Evolutionary conservation across 2,113 vertebrate genomes (phyloP).

Genomic region (Australoheros scitulus): DNA sequence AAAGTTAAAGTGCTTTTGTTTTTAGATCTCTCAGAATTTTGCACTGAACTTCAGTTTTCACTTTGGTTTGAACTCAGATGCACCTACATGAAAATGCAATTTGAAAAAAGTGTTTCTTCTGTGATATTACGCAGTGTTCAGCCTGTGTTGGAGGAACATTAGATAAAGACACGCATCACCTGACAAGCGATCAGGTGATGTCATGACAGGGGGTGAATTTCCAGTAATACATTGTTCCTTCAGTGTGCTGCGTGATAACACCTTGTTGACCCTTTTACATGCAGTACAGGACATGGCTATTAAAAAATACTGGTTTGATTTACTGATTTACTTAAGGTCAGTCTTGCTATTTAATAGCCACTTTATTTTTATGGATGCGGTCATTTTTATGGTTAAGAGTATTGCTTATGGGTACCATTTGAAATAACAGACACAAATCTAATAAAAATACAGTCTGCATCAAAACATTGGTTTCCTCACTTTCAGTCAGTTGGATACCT

Average conservation of each 20-base stretch:
- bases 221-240: slow-evolving; percentile 23
- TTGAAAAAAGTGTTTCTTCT: neutral
- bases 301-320: neutral
- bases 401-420: neutral
- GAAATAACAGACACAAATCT: neutral
- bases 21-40: neutral
- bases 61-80: neutral
- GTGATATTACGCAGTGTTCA: neutral
- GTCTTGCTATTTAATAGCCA: neutral
- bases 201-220: slow-evolving; percentile 30
- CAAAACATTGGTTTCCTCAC: neutral
- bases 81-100: neutral
- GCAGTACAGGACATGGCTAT: neutral
- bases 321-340: neutral
- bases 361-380: neutral
- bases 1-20: neutral
- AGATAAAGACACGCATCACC: neutral
- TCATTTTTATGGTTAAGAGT: neutral
- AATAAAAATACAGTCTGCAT: neutral
- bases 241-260: neutral
- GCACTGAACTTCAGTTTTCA: neutral
- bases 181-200: neutral
- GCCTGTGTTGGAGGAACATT: neutral
- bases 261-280: slow-evolving; percentile 28
- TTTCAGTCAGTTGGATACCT: neutral